phyloP scores from a whole-genome alignment of 2,888 invertebrate species.

The Hoplodrina blanda region DNA sequence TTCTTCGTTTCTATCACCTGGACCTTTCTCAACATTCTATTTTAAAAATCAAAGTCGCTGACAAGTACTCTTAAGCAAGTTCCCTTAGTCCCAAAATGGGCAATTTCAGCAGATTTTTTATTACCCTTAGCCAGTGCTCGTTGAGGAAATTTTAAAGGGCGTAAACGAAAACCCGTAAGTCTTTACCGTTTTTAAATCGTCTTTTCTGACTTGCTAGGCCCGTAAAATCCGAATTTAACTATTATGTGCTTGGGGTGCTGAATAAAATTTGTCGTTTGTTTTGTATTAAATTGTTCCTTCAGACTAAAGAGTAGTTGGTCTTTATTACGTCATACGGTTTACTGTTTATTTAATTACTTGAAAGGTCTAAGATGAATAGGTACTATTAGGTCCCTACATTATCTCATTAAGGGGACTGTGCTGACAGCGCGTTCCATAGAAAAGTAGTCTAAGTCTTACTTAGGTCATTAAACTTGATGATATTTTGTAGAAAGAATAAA shows the following conservation, averaged over 20 bases:
- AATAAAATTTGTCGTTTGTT: conserved; percentile 51
- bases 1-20: neutral
- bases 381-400: neutral
- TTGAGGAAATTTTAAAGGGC: conserved; percentile 51
- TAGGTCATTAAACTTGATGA: too few species aligned
- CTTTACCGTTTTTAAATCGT: conserved; percentile 57
- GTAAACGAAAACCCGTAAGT: conserved; percentile 50
- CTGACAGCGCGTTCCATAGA: too few species aligned
- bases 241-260: conserved; percentile 39
- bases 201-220: conserved; percentile 48
- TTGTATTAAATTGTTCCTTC: conserved; percentile 45
- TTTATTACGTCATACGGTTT: conserved; percentile 49
- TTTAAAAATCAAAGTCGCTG: conserved; percentile 21
- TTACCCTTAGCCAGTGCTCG: conserved; percentile 33
- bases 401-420: conserved; percentile 9
- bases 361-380: conserved; percentile 7
- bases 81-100: conserved; percentile 28
- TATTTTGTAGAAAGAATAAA: too few species aligned
- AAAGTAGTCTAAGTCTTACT: too few species aligned
- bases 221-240: conserved; percentile 55
- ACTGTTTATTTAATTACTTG: conserved; percentile 21
- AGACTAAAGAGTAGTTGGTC: conserved; percentile 6
- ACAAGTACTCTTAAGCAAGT: conserved; percentile 30
- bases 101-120: conserved; percentile 52
- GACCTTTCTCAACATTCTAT: conserved; percentile 15